Percentiles rank a stretch among this genome's conserved stretches.
These are phyloP conservation scores for Ancistrus triradiatus DNA, from an alignment of 2,113 vertebrate genomes.

Conservation along the genomic window DNA sequence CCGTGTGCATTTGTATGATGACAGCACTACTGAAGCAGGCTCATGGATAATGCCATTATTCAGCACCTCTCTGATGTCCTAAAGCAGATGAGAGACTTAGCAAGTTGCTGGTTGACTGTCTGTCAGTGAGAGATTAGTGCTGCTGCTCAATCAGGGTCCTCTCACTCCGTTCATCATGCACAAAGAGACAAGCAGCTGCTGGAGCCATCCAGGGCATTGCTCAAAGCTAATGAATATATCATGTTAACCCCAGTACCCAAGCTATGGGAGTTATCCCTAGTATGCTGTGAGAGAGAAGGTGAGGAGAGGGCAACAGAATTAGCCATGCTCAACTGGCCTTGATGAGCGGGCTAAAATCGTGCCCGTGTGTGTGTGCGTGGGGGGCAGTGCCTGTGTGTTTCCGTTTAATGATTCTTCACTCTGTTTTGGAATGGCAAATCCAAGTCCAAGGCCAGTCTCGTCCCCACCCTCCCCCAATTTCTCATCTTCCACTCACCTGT, in stretches of 20 bases:
- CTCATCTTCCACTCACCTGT: conserved; percentile 51
- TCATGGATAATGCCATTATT: conserved; percentile 35
- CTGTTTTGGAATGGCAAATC: conserved; percentile 38
- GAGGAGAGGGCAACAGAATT: conserved; percentile 44
- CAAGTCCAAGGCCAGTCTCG: conserved; percentile 29
- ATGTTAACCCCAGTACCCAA: conserved; percentile 51
- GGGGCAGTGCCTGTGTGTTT: conserved; percentile 1
- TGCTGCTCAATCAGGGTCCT: conserved; percentile 29
- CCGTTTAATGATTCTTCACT: conserved; percentile 17
- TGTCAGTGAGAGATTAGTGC: conserved; percentile 43
- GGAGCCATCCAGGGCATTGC: conserved; percentile 47
- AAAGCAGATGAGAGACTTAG: conserved; percentile 32
- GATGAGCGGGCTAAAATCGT: conserved; percentile 12
- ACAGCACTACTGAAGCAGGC: conserved; percentile 7
- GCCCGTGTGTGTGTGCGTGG: conserved; percentile 11
- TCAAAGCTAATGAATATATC: conserved; percentile 63
- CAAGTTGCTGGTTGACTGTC: conserved; percentile 37
- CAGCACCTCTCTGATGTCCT: conserved; percentile 26
- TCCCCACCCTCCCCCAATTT: conserved; percentile 37
- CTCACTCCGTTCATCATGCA: conserved; percentile 26
- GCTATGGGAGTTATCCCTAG: conserved; percentile 34
- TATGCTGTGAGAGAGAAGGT: conserved; percentile 24
- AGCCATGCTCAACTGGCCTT: conserved; percentile 37
- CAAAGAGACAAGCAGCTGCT: conserved; percentile 43
- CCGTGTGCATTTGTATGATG: not conserved